phyloP scores from a whole-genome alignment of 2,888 invertebrate species.

The Elmis aenea region DNA sequence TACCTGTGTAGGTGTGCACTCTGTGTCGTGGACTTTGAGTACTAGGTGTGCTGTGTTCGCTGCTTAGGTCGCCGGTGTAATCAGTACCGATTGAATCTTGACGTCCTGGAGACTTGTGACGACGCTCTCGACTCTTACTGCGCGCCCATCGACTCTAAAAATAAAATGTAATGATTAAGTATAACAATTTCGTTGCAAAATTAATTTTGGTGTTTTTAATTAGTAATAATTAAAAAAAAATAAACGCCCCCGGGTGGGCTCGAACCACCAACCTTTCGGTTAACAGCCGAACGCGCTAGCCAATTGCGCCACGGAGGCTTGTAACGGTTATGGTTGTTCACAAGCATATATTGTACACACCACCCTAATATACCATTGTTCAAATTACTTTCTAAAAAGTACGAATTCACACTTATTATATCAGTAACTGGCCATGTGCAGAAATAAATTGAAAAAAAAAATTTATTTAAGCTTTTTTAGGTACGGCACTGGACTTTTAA shows the following conservation, averaged over 20 bases:
- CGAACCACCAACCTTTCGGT: slow-evolving; percentile 99
- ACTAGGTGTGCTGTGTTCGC: slow-evolving; percentile 65
- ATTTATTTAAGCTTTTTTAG: no score
- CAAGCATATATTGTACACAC: no score
- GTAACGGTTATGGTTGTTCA: neutral
- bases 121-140: slow-evolving; percentile 60
- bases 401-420: no score
- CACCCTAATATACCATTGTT: no score
- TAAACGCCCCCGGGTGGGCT: slow-evolving; percentile 88
- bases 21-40: slow-evolving; percentile 75
- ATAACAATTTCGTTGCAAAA: no score
- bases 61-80: slow-evolving; percentile 77
- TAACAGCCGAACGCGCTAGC: slow-evolving; percentile 99
- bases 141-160: slow-evolving; percentile 70
- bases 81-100: slow-evolving; percentile 63
- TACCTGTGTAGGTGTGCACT: slow-evolving; percentile 53
- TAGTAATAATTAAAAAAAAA: slow-evolving; percentile 6
- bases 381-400: no score
- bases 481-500: no score
- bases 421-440: no score
- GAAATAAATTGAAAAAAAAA: no score
- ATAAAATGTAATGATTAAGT: neutral
- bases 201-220: no score
- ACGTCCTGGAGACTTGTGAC: slow-evolving; percentile 57
- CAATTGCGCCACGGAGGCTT: slow-evolving; percentile 88